A percentile compares a stretch with the other conserved stretches of the same genome.
Evolutionary conservation across 2,888 invertebrate genomes (phyloP).

Genomic region (Panzeria rudis): DNA sequence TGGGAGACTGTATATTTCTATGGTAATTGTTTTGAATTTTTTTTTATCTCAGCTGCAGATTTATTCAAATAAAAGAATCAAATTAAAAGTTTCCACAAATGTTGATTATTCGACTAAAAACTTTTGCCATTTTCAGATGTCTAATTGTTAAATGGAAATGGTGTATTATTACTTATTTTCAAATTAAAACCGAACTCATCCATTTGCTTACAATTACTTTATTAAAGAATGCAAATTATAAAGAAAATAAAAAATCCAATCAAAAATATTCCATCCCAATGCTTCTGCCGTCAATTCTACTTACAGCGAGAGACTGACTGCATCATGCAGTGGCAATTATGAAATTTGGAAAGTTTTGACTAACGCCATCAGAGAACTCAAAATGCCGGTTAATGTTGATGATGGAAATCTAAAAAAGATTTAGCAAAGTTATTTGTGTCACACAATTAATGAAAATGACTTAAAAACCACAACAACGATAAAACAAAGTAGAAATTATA

Average conservation of each 20-base stretch:
- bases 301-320: conserved; percentile 26
- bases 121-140: background rate
- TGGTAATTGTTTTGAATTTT: too few relatives aligned
- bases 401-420: conserved; percentile 64
- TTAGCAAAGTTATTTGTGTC: conserved; percentile 68
- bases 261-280: conserved; percentile 38
- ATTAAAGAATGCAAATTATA: conserved; percentile 62
- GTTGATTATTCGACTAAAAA: too few relatives aligned
- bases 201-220: conserved; percentile 54
- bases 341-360: conserved; percentile 63
- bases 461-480: conserved; percentile 31
- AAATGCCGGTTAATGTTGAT: conserved; percentile 19
- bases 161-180: conserved; percentile 7
- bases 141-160: background rate
- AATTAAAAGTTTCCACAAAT: background rate
- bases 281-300: conserved; percentile 10
- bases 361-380: conserved; percentile 43
- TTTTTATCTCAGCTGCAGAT: too few relatives aligned
- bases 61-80: too few relatives aligned
- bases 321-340: conserved; percentile 60
- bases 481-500: conserved; percentile 29
- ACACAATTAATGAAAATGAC: conserved; percentile 62
- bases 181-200: conserved; percentile 15
- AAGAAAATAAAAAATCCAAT: conserved; percentile 53
- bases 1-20: too few relatives aligned